Conservation (phyloP, 2,888 invertebrate genomes). For the Cosmopolites sordidus region DNA sequence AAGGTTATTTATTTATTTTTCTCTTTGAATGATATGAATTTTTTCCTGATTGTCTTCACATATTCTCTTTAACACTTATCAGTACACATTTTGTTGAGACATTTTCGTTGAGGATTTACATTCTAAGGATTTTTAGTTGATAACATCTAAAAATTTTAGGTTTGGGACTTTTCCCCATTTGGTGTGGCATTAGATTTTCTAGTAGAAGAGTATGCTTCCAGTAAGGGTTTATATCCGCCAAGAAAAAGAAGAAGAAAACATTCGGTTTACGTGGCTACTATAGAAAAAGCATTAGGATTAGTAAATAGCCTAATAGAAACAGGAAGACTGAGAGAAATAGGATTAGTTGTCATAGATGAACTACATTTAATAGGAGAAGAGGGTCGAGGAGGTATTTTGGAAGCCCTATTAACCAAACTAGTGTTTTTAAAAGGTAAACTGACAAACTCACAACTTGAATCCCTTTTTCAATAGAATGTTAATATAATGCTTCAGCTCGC, state of each 20-base stretch:
- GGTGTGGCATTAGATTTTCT: constrained; percentile 82
- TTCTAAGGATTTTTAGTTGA: too few species aligned
- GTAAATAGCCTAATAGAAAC: constrained; percentile 81
- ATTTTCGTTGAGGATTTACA: too few species aligned
- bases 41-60: too few species aligned
- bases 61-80: too few species aligned
- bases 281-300: constrained; percentile 87
- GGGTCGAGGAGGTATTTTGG: constrained; percentile 79
- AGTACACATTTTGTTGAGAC: too few species aligned
- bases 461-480: too few species aligned
- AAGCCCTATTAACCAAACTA: constrained; percentile 77
- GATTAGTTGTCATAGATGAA: constrained; percentile 84
- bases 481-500: constrained; percentile 48
- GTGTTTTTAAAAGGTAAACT: constrained; percentile 65
- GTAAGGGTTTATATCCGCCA: constrained; percentile 79
- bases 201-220: constrained; percentile 93
- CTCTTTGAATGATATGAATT: too few species aligned
- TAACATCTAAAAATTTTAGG: too few species aligned
- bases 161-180: constrained; percentile 78
- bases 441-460: too few species aligned
- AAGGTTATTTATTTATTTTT: too few species aligned
- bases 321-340: constrained; percentile 69
- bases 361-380: constrained; percentile 88
- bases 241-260: constrained; percentile 69
- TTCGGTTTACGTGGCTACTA: constrained; percentile 86